These are phyloP conservation scores for Myrmecobius fasciatus DNA, from an alignment of 2,113 vertebrate species.

Conservation along the genomic window DNA sequence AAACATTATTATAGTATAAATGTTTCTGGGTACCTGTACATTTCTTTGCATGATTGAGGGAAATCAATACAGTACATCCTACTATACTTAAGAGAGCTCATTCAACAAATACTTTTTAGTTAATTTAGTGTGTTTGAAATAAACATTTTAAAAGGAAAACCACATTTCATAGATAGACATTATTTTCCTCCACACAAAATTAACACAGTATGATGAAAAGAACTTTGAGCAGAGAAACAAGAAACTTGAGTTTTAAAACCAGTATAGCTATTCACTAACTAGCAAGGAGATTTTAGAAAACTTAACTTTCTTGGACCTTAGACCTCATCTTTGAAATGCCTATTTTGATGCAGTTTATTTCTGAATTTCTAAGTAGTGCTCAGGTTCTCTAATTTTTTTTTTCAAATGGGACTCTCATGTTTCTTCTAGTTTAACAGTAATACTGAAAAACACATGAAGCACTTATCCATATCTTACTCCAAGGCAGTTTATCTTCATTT, in stretches of 20 bases:
- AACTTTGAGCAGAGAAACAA: fast-evolving
- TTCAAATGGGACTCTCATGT: neutral
- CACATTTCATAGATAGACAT: neutral
- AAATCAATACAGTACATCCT: neutral
- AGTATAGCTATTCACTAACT: neutral
- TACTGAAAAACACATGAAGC: neutral
- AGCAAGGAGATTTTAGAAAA: neutral
- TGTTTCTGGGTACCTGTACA: neutral
- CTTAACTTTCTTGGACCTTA: neutral
- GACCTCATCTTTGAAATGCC: neutral
- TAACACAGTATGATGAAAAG: fast-evolving
- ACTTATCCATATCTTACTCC: neutral
- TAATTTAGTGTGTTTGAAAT: neutral
- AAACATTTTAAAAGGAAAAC: neutral
- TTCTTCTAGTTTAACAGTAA: neutral
- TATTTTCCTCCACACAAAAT: neutral
- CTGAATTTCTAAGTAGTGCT: neutral
- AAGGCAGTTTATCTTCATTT: neutral
- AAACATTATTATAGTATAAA: neutral
- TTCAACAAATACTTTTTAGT: neutral
- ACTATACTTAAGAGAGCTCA: neutral
- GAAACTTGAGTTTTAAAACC: fast-evolving
- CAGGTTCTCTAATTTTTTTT: neutral
- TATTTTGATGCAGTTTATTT: neutral
- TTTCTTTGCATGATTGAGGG: neutral